Conservation (phyloP, 2,888 invertebrate species). For the Diplazon laetatorius region DNA sequence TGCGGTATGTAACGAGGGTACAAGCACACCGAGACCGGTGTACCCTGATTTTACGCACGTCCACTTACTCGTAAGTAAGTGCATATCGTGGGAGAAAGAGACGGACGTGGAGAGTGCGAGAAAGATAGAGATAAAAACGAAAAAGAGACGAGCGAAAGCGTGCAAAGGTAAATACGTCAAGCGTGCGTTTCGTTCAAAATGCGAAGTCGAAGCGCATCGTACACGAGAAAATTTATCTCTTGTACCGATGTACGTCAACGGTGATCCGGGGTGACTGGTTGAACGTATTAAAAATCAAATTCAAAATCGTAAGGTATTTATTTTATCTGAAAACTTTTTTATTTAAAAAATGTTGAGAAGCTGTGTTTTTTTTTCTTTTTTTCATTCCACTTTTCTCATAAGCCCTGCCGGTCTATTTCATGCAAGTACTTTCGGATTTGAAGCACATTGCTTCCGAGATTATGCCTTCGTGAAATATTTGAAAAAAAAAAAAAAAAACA, state of each 20-base stretch:
- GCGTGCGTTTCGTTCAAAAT: slow-evolving; percentile 35
- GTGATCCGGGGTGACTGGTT: too few species aligned
- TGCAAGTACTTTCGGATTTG: background rate
- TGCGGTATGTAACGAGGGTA: slow-evolving; percentile 4
- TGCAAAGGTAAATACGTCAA: slow-evolving; percentile 45
- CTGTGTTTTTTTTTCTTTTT: too few species aligned
- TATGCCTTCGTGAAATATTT: background rate
- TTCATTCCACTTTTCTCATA: too few species aligned
- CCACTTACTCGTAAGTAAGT: slow-evolving; percentile 41
- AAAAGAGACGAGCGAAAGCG: slow-evolving; percentile 50
- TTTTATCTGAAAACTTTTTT: too few species aligned
- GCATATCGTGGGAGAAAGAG: slow-evolving; percentile 47
- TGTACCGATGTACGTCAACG: too few species aligned
- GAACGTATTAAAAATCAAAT: too few species aligned
- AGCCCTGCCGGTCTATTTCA: background rate
- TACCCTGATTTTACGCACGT: slow-evolving; percentile 54
- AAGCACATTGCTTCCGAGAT: background rate
- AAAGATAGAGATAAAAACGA: too few species aligned
- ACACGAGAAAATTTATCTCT: slow-evolving; percentile 10
- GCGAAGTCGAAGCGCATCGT: slow-evolving; percentile 39
- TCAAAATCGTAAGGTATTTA: too few species aligned
- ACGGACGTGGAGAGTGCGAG: too few species aligned
- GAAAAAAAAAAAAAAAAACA: too few species aligned
- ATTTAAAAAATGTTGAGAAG: too few species aligned
- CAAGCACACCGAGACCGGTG: slow-evolving; percentile 15